Evolutionary conservation across 1,140 invertebrate species (phyloP).

Genomic region (Mylabris phalerata): DNA sequence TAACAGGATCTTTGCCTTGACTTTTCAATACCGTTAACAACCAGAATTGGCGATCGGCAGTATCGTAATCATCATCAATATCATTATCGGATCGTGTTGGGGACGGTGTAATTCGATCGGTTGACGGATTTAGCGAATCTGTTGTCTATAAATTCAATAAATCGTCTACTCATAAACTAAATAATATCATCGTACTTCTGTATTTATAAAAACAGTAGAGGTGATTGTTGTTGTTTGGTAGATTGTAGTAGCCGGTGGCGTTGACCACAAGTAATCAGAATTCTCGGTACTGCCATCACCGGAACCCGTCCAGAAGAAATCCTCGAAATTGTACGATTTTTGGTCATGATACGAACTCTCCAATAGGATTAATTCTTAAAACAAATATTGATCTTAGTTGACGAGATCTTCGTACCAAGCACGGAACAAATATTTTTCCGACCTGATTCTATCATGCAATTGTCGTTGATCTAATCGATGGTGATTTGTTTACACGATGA

Average conservation of each 20-base stretch:
- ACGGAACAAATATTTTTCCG: background rate
- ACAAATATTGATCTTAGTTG: constrained; percentile 6
- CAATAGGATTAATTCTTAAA: constrained; percentile 35
- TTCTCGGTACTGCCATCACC: constrained; percentile 59
- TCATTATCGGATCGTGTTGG: constrained; percentile 22
- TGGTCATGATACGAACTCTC: constrained; percentile 35
- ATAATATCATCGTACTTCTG: background rate
- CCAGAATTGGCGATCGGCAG: constrained; percentile 63
- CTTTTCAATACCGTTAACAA: constrained; percentile 62
- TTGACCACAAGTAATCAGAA: constrained; percentile 32
- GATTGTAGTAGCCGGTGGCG: constrained; percentile 36
- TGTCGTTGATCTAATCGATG: background rate
- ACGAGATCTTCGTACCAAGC: constrained; percentile 8
- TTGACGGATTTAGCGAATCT: background rate
- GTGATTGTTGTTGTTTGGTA: constrained; percentile 52
- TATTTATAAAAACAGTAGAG: constrained; percentile 53
- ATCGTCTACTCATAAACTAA: no score
- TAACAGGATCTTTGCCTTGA: constrained; percentile 36
- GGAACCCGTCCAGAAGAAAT: constrained; percentile 80
- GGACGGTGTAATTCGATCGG: constrained; percentile 30
- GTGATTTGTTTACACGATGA: background rate
- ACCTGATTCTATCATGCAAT: background rate
- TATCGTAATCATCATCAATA: constrained; percentile 35
- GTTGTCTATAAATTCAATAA: constrained; percentile 6
- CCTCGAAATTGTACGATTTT: constrained; percentile 60